Evolutionary conservation across 1,140 invertebrate species (phyloP), one percentile per base, ranked within the genome.

Genomic region (Lepidurus packardi): DNA sequence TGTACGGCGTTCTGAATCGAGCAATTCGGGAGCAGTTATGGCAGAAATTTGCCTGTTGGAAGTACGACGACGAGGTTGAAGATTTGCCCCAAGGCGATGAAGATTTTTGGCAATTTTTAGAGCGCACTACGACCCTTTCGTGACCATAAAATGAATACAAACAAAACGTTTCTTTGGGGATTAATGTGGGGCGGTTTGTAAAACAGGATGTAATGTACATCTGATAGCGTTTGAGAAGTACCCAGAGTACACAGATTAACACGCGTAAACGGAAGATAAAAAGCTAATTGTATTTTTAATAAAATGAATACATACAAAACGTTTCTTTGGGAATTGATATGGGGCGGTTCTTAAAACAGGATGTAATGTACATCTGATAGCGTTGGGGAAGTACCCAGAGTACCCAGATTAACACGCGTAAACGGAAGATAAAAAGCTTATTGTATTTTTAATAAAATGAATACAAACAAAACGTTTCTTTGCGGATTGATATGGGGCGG

Each of bases 1-100:
- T 78, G 6, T 78, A 78, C 43, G 78, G 78, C 13, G 10, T 78
- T 9, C 34, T 78, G 73, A 78, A 78, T n/a, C 73, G 78, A 16
- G 78, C 78, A 16, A 45, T 78, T 75, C 41, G 78, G 42, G 53
- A 65, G 53, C 16, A 13, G 13, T 11, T 65, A 42, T 13, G 16
- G 73, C 74, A 45, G 47, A 25, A 43, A 41, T 43, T 24, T 7
- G 73, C 21, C 43, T 47, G 43, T 10, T 75, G 41, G 44, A 77
- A 47, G 53, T 43, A 21, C 41, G 24, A 21, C 45, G 44, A 41
- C 34, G 21, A 1, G 7, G 24, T 0, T 77, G 9, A 34, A 34
- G 34, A 16, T 65, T 47, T 34, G 21, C 44, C 44, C 7, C 16
- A 16, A 10, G 44, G 34, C 2, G 16, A 65, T 21, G n/a, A 77